Conservation (phyloP, 2,797 vertebrate species). For the Pseudochromis fuscus region DNA sequence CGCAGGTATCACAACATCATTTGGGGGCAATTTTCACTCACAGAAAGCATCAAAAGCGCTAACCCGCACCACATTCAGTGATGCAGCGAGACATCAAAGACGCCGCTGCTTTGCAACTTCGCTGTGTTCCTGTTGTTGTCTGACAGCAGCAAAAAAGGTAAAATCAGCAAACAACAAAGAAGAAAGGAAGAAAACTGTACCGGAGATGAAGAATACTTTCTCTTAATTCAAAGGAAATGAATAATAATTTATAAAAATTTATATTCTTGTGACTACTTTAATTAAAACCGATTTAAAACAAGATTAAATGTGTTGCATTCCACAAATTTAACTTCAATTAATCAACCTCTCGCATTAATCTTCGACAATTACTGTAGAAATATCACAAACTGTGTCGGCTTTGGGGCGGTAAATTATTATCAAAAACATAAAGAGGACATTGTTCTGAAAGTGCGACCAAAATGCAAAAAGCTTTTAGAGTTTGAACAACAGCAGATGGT, state of each 20-base stretch:
- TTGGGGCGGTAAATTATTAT: not conserved
- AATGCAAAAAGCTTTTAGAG: not conserved
- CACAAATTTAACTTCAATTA: not conserved
- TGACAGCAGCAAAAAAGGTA: not conserved
- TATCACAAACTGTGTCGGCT: not conserved
- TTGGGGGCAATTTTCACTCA: constrained; percentile 35
- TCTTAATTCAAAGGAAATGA: not conserved
- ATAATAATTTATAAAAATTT: too few species aligned
- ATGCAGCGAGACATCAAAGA: constrained; percentile 35
- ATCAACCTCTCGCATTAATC: not conserved
- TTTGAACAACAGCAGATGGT: not conserved
- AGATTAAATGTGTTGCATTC: not conserved
- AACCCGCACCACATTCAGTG: constrained; percentile 3
- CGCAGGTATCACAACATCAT: constrained; percentile 38
- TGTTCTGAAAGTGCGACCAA: not conserved
- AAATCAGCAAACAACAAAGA: too few species aligned
- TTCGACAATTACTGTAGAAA: not conserved
- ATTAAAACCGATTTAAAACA: not conserved
- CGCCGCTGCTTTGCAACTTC: not conserved
- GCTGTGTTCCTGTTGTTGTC: not conserved
- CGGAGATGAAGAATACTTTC: not conserved
- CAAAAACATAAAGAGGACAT: not conserved
- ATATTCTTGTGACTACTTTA: not conserved
- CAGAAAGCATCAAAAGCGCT: constrained; percentile 32
- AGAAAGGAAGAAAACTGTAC: not conserved